These are phyloP conservation scores for Chloroclysta siterata DNA, from an alignment of 2,888 invertebrate genomes.

Conservation along the genomic window DNA sequence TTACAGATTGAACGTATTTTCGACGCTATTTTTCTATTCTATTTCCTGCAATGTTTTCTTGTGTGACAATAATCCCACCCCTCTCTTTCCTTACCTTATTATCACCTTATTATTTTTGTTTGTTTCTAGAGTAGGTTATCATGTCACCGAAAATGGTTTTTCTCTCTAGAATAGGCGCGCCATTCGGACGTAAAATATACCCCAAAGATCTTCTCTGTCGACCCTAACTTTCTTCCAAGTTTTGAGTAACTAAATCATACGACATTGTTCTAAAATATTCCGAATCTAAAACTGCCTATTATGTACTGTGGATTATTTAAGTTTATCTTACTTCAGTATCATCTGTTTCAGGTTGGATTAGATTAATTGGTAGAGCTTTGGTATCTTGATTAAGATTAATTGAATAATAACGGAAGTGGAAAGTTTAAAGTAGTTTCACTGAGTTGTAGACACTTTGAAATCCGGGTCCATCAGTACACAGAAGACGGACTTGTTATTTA, in stretches of 20 bases:
- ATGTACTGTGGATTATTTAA: too few species aligned
- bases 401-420: conserved; percentile 1
- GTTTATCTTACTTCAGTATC: not conserved
- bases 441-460: not conserved
- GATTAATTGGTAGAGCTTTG: conserved; percentile 1
- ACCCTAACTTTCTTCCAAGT: not conserved
- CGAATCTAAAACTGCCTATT: not conserved
- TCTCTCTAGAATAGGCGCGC: too few species aligned
- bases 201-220: not conserved
- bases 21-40: not conserved
- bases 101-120: too few species aligned
- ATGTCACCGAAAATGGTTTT: too few species aligned
- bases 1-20: not conserved
- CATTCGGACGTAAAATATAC: too few species aligned
- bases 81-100: not conserved
- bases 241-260: not conserved
- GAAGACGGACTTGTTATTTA: too few species aligned
- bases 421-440: conserved; percentile 13
- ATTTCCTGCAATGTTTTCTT: not conserved
- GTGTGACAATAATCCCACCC: not conserved
- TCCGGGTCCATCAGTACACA: not conserved
- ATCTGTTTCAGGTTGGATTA: conserved; percentile 11
- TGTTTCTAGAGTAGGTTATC: too few species aligned
- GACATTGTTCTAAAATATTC: not conserved
- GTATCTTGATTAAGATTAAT: conserved; percentile 4